phyloP scores from a whole-genome alignment of 2,113 vertebrate genomes.

The Strix aluco region DNA sequence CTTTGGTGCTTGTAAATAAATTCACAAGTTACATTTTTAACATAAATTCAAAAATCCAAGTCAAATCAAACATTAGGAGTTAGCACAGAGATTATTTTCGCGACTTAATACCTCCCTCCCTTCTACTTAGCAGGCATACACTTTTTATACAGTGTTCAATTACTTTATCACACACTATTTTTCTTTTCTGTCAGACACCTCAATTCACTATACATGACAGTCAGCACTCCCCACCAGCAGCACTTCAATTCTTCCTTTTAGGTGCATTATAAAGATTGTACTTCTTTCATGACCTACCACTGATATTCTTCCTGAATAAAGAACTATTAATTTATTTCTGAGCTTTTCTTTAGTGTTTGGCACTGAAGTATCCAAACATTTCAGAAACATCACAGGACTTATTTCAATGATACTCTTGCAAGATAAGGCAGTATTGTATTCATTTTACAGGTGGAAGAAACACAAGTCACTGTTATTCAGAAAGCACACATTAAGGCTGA shows the following conservation, averaged over 20 bases:
- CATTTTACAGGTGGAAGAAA: not conserved
- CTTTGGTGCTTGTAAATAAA: not conserved
- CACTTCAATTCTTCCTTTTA: not conserved
- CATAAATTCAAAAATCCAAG: not conserved
- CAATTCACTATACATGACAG: not conserved
- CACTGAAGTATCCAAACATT: not conserved
- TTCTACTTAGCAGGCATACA: not conserved
- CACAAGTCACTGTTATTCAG: not conserved
- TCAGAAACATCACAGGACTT: not conserved
- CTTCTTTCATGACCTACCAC: rapidly evolving
- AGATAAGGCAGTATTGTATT: not conserved
- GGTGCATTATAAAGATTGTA: not conserved
- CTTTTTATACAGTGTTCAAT: not conserved
- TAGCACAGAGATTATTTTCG: not conserved
- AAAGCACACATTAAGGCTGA: not conserved
- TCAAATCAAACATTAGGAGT: not conserved
- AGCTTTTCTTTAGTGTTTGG: not conserved
- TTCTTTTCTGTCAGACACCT: not conserved
- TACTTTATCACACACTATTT: not conserved
- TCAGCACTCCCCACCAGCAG: not conserved
- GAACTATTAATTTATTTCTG: not conserved
- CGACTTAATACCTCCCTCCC: not conserved
- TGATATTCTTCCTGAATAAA: not conserved
- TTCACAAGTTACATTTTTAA: not conserved
- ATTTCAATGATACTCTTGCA: not conserved